phyloP scores from a whole-genome alignment of 2,888 invertebrate genomes.

The Drosophila fungiperda region DNA sequence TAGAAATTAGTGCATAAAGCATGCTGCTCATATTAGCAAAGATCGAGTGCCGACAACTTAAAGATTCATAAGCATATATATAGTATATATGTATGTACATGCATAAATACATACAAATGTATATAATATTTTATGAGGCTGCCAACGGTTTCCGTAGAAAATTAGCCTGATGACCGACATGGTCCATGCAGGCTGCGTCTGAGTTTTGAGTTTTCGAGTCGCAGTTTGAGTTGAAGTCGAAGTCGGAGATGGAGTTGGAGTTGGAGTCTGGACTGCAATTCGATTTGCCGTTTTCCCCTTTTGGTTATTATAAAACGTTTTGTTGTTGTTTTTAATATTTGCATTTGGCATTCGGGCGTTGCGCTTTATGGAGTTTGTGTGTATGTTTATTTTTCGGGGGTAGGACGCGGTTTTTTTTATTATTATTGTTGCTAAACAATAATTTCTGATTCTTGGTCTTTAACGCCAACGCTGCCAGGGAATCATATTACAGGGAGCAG shows the following conservation, averaged over 20 bases:
- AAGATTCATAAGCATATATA: constrained; percentile 15
- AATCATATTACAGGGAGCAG: constrained; percentile 58
- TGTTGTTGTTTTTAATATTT: constrained; percentile 68
- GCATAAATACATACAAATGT: constrained; percentile 8
- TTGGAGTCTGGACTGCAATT: constrained; percentile 68
- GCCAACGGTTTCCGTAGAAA: constrained; percentile 72
- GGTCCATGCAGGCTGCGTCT: constrained; percentile 55
- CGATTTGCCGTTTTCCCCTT: constrained; percentile 77
- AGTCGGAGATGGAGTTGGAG: not conserved
- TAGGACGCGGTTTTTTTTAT: constrained; percentile 59
- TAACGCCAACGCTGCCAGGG: constrained; percentile 58
- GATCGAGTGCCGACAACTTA: constrained; percentile 17
- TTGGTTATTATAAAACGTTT: constrained; percentile 74
- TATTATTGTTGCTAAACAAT: constrained; percentile 79
- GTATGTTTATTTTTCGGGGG: constrained; percentile 56
- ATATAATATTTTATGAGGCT: constrained; percentile 60
- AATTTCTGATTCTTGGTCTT: constrained; percentile 75
- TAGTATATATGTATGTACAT: constrained; percentile 1
- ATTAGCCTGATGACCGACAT: constrained; percentile 70
- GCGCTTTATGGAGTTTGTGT: constrained; percentile 61
- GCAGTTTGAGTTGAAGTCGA: constrained; percentile 3
- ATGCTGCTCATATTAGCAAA: not conserved
- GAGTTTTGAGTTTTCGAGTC: constrained; percentile 33
- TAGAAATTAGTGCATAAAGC: constrained; percentile 3
- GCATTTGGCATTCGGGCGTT: constrained; percentile 78